A percentile compares a stretch with the other conserved stretches of the same genome.
Conservation (phyloP, 2,888 invertebrate species). For the Anthophora plumipes region DNA sequence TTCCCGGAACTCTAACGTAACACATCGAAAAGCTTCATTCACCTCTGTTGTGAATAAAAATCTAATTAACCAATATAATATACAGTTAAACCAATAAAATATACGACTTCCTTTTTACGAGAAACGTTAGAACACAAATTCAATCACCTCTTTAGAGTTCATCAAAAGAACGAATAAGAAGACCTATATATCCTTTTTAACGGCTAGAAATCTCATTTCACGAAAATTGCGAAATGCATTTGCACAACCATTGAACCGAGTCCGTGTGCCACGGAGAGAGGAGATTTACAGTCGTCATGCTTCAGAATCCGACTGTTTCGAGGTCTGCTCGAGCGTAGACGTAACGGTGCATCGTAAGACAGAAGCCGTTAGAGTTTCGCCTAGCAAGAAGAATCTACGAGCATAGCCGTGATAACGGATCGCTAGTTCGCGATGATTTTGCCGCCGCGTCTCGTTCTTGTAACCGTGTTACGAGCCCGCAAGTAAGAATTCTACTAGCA, state of each 20-base stretch:
- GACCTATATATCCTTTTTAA: neutral
- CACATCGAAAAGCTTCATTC: conserved; percentile 1
- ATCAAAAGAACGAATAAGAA: neutral
- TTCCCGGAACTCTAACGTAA: conserved; percentile 26
- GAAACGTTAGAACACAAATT: neutral
- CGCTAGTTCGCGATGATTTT: conserved; percentile 49
- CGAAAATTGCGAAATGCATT: conserved; percentile 12
- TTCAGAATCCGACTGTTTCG: conserved; percentile 24
- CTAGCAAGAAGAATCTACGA: conserved; percentile 37
- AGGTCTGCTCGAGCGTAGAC: conserved; percentile 41
- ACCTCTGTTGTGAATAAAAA: neutral
- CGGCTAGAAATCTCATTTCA: conserved; percentile 7
- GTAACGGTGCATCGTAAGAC: conserved; percentile 60
- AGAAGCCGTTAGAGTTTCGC: conserved; percentile 54
- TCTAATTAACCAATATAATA: neutral
- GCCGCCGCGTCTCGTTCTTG: conserved; percentile 22
- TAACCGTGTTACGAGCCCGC: conserved; percentile 37
- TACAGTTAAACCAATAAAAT: neutral
- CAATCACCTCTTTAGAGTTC: neutral
- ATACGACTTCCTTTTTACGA: neutral
- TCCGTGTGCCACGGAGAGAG: neutral
- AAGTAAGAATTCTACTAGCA: conserved; percentile 29
- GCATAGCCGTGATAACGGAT: conserved; percentile 51
- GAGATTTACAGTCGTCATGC: conserved; percentile 14
- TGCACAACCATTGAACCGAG: neutral